Evolutionary conservation across 35 echinoderm and acorn worm species (phyloP), one percentile per base, ranked within the genome.

Genomic region (Apostichopus japonicus): DNA sequence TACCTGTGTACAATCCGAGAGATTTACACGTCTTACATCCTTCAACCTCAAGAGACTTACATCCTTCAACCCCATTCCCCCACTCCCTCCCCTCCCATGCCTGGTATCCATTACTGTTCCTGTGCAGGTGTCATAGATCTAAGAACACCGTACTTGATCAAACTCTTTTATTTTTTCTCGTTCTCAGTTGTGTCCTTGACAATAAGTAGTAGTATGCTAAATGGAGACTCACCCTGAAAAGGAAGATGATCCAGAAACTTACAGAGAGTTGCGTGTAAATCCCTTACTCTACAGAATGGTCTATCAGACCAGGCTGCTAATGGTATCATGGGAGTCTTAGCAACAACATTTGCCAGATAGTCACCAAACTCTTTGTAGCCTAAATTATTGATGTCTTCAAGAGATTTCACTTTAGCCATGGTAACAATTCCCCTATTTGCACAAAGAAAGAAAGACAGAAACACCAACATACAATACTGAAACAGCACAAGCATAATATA

Each of bases 371-470:
- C 81, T 0, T 84, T 57, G 14, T 84, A 62, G 19, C 81, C 57
- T 7, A 84, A 24, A 19, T 24, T 84, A 84, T 84, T 84, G 54
- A 84, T 84, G 23, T 84, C 81, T 21, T 84, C 81, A 57, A 84
- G 81, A 4, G 81, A 84, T 58, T 84, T 84, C 54, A 84, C 81
- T 19, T 84, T 84, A 16, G 81, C 81, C 81, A 84, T 84, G 71
- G n/a, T 16, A 73, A 17, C n/a, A 19, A 13, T n/a, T 17, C 6
- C 6, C 15, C 15, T 75, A 19, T 23, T 6, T 1, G n/a, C 15
- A 19, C 15, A 75, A 23, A 73, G 13, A 73, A 75, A 75, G 57
- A 61, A 61, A 61, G 57, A 61, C 1, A 61, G 13, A 61, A 61
- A 44, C 2, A 44, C 33, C 33, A 44, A 44, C 33, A 44, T 44